These are phyloP conservation scores for Chaunax sp. DNA, from an alignment of 2,797 vertebrate genomes.

Conservation along the genomic window DNA sequence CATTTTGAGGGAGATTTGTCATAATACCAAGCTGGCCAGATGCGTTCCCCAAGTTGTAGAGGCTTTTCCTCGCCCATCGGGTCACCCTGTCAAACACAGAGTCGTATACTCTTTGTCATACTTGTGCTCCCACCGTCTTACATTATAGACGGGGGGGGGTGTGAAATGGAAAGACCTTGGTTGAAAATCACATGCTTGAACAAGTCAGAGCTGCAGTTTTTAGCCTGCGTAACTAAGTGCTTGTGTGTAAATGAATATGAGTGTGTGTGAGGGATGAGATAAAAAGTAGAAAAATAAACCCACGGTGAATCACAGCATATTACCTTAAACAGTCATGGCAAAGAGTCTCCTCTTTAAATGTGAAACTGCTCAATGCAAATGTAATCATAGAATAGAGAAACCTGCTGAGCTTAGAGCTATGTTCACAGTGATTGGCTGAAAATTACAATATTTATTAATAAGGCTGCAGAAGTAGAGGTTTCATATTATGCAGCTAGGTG, in stretches of 20 bases:
- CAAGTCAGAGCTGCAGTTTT: constrained; percentile 36
- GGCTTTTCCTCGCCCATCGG: constrained; percentile 76
- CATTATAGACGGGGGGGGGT: constrained; percentile 46
- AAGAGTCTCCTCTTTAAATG: constrained; percentile 1
- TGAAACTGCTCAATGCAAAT: constrained; percentile 4
- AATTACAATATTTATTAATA: constrained; percentile 15
- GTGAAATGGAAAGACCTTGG: constrained; percentile 47
- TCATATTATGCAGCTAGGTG: constrained; percentile 1
- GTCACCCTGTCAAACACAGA: constrained; percentile 80
- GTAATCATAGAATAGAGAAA: neutral
- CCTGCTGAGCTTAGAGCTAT: neutral
- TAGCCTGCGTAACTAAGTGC: constrained; percentile 18
- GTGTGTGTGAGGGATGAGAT: constrained; percentile 1
- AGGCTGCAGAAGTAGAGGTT: neutral
- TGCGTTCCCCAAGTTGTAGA: constrained; percentile 73
- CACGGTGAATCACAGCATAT: constrained; percentile 6
- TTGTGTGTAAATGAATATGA: constrained; percentile 12
- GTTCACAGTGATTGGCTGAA: neutral
- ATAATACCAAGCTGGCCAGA: constrained; percentile 80
- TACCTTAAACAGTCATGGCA: neutral
- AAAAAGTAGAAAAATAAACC: constrained; percentile 11
- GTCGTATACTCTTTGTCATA: constrained; percentile 71
- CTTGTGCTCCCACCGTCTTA: constrained; percentile 50
- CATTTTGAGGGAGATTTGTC: constrained; percentile 84
- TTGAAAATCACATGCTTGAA: constrained; percentile 56